Evolutionary conservation across 2,797 vertebrate genomes (phyloP), one percentile per base, ranked within the genome.

Genomic region (Spatula versicolor): DNA sequence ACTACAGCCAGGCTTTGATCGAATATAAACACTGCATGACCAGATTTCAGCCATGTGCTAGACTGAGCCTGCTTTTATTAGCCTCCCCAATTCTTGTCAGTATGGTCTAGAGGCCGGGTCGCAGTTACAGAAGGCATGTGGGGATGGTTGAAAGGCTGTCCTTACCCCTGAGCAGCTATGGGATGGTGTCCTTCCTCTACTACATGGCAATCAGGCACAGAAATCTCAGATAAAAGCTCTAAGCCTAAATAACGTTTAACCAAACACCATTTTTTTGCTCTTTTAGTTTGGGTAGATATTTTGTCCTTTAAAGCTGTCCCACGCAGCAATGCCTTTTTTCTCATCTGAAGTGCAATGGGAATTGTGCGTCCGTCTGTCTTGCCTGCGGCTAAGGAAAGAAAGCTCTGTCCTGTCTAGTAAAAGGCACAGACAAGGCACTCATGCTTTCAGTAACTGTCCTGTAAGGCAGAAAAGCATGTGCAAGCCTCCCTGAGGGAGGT

Each of bases 401-500:
- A 88, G 41, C 76, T 86, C 46, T 69, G 43, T 90, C 69, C 79
- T 46, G n/a, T 55, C 77, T 66, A 13, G 50, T 88, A 88, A 95
- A 90, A 37, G 64, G 52, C 72, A 90, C 94, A 95, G 79, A 13
- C 83, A 88, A 90, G 50, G 41, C 50, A 41, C 37, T 41, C 50
- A 83, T 85, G 88, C 28, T 72, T 60, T 80, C 60, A 46, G 77
- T 64, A 92, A 86, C 56, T 54, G 92, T 91, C 90, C 90, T 83
- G 54, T 83, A 80, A 68, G 31, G 72, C 7, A 75, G 82, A 75
- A 83, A 87, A 85, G 66, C 69, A 84, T 13, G 78, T 2, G 6
- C 39, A 68, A 82, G 78, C 58, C 72, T 89, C 91, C 92, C 86
- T 5, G 26, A 81, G 86, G 88, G 91, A 96, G 93, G 86, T 95